These are phyloP conservation scores for Ardeotis arabs DNA, from an alignment of 2,113 vertebrate species.

Conservation along the genomic window DNA sequence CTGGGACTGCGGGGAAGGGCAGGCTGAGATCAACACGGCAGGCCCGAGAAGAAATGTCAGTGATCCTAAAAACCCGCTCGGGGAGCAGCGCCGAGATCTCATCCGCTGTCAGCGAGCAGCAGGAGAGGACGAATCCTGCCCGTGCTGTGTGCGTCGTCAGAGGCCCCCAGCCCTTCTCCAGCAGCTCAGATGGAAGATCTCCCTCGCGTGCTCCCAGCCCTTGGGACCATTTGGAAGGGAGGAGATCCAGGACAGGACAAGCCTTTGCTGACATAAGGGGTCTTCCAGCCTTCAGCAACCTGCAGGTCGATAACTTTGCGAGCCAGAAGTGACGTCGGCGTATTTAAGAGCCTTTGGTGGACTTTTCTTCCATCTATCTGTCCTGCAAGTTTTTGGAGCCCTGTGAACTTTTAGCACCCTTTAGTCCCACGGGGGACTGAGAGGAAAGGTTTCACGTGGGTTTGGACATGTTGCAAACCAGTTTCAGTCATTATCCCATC, in stretches of 20 bases:
- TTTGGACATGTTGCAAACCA: neutral
- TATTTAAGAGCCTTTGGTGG: neutral
- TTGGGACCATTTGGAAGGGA: neutral
- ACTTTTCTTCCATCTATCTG: neutral
- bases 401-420: neutral
- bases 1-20: rapidly evolving
- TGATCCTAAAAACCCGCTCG: neutral
- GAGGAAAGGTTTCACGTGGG: neutral
- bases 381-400: neutral
- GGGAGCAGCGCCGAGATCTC: rapidly evolving
- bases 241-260: neutral
- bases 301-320: rapidly evolving
- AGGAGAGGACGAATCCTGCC: neutral
- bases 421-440: too few relatives aligned
- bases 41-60: neutral
- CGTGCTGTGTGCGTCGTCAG: rapidly evolving
- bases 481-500: neutral
- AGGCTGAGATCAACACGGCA: neutral
- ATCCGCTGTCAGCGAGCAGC: neutral
- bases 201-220: neutral
- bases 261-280: neutral
- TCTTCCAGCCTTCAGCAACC: neutral
- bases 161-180: neutral
- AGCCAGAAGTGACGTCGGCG: neutral
- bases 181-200: neutral